Conservation (phyloP, 2,888 invertebrate species). For the Tetranychus truncatus region DNA sequence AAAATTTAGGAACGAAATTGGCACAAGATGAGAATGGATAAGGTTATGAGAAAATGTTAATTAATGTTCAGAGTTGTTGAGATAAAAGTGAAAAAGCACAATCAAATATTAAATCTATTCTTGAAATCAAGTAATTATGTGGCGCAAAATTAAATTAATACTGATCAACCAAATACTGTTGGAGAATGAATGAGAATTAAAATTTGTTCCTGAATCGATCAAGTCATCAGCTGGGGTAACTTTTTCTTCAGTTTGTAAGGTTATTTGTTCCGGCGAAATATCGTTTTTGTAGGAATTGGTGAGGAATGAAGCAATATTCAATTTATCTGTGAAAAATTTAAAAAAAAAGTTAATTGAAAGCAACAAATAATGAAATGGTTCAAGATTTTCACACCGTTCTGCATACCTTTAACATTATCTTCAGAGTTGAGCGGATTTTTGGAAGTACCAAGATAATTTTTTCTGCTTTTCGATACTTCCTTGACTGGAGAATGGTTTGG, state of each 20-base stretch:
- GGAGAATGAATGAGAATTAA: neutral
- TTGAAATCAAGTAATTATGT: neutral
- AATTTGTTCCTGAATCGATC: neutral
- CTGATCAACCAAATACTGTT: neutral
- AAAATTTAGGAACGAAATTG: neutral
- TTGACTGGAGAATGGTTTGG: neutral
- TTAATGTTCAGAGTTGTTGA: neutral
- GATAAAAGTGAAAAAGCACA: constrained; percentile 1
- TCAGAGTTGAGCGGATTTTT: constrained; percentile 6
- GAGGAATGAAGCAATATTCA: constrained; percentile 13
- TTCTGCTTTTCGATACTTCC: neutral
- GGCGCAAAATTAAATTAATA: neutral
- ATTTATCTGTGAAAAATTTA: constrained; percentile 6
- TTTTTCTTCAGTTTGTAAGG: constrained; percentile 14
- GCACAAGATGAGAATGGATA: neutral
- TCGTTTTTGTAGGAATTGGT: constrained; percentile 14
- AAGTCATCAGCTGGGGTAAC: neutral
- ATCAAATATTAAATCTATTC: neutral
- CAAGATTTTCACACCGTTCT: neutral
- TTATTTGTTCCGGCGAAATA: constrained; percentile 16
- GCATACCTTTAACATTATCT: neutral
- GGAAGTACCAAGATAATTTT: neutral
- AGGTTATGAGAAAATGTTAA: neutral
- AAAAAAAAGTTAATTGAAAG: neutral
- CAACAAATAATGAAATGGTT: neutral